These are phyloP conservation scores for Manis javanica DNA, from an alignment of 2,797 vertebrate genomes.

Conservation along the genomic window DNA sequence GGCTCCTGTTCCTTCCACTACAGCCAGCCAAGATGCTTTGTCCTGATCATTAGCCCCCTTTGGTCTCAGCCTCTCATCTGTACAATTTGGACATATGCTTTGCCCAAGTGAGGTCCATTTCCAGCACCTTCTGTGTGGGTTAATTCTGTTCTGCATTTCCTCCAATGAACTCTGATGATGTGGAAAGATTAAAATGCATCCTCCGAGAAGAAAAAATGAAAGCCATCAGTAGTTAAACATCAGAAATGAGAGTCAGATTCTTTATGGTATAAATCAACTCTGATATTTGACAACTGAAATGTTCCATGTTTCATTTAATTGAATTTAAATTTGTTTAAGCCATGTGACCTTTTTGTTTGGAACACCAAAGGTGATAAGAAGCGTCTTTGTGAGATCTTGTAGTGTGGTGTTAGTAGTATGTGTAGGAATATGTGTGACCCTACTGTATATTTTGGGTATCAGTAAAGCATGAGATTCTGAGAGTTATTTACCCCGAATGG, in stretches of 20 bases:
- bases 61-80: background rate
- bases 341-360: background rate
- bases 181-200: slow-evolving; percentile 1
- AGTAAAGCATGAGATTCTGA: background rate
- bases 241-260: background rate
- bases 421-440: background rate
- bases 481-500: background rate
- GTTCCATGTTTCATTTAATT: background rate
- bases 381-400: background rate
- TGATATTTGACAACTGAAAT: background rate
- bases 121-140: slow-evolving; percentile 87
- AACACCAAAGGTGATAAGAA: background rate
- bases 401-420: background rate
- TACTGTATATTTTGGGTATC: background rate
- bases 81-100: background rate
- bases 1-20: background rate
- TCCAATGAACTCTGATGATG: slow-evolving; percentile 72
- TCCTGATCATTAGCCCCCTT: background rate
- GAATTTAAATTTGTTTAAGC: background rate
- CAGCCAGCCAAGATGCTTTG: too few species aligned
- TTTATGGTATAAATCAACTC: background rate
- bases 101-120: slow-evolving; percentile 90
- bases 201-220: background rate
- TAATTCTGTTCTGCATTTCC: slow-evolving; percentile 69
- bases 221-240: background rate